phyloP scores from a whole-genome alignment of 1,140 invertebrate species.

The Drosophila arawakana region DNA sequence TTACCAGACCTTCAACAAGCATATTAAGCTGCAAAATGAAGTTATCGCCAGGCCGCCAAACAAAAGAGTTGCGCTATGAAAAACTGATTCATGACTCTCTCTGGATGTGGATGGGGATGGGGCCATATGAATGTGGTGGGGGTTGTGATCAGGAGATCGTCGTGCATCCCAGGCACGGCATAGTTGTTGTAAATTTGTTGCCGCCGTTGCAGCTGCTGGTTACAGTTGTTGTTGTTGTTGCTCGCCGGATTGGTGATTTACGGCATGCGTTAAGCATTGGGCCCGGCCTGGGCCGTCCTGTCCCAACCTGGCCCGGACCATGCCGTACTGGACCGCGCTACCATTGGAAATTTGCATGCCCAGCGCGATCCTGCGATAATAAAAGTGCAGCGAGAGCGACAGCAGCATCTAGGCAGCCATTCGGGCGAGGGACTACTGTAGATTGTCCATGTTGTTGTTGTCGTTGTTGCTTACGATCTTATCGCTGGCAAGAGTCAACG shows the following conservation, averaged over 20 bases:
- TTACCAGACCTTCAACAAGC: conserved; percentile 77
- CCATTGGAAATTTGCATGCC: conserved; percentile 82
- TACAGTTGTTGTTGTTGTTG: conserved; percentile 36
- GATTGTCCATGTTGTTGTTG: conserved; percentile 30
- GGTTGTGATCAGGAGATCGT: conserved; percentile 40
- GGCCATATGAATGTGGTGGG: neutral
- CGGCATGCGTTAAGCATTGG: conserved; percentile 74
- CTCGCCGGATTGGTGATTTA: conserved; percentile 71
- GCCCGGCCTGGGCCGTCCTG: conserved; percentile 32
- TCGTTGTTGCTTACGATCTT: conserved; percentile 68
- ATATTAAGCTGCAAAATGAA: conserved; percentile 82
- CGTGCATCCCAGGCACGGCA: conserved; percentile 75
- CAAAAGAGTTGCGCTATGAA: conserved; percentile 73
- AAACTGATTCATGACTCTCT: conserved; percentile 79
- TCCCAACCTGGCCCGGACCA: too few relatives aligned
- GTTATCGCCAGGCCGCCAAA: conserved; percentile 69
- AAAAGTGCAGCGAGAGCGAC: conserved; percentile 51
- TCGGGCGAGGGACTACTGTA: conserved; percentile 46
- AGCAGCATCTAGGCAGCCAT: conserved; percentile 14
- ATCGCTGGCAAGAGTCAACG: conserved; percentile 72
- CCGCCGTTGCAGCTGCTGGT: conserved; percentile 56
- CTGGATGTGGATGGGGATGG: conserved; percentile 8
- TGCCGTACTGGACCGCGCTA: conserved; percentile 15
- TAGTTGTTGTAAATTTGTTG: conserved; percentile 83
- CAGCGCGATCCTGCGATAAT: conserved; percentile 82